Evolutionary conservation across 2,888 invertebrate species (phyloP), one percentile per base, ranked within the genome.

Genomic region (Tromatobia lineatoria): DNA sequence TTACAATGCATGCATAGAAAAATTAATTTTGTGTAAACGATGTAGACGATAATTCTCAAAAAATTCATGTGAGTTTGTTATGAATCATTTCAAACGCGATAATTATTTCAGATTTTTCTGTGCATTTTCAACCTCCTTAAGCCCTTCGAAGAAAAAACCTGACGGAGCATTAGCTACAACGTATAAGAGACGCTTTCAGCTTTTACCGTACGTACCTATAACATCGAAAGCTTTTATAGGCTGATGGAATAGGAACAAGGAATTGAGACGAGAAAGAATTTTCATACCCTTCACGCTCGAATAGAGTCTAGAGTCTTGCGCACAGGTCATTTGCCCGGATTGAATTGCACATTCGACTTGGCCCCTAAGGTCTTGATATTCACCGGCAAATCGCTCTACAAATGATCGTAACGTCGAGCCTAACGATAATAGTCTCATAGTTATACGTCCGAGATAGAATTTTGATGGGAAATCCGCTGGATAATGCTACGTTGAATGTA

Each of bases 241-340:
- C 18, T 29, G 52, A 61, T 45, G 45, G 38, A 71, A 45, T 10
- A 61, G 54, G 57, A 34, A 45, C 25, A 42, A 29, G 6, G 10
- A 47, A 11, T 8, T 10, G 67, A 42, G 57, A 45, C 34, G 23
- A 34, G 61, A 64, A 50, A 75, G 50, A 64, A 80, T 80, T 80
- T 71, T 83, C 80, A 79, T 47, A 61, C 29, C 38, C n/a, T 61
- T 71, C 34, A 76, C 70, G 70, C 70, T 80, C 54, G 66, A 71
- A 66, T 25, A 59, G 23, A n/a, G n/a, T n/a, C 66, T 66, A 54
- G 18, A 80, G 38, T 34, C 57, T 38, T 38, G 38, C 23, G 50
- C 67, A 42, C 75, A 59, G 47, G 29, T 83, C 75, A 57, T 83
- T 80, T 80, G 70, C 50, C 47, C 57, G 47, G 70, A 83, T 79